A percentile compares a stretch with the other conserved stretches of the same genome.
Conservation (phyloP, 2,888 invertebrate species). For the Drosophila cyrtoloma region DNA sequence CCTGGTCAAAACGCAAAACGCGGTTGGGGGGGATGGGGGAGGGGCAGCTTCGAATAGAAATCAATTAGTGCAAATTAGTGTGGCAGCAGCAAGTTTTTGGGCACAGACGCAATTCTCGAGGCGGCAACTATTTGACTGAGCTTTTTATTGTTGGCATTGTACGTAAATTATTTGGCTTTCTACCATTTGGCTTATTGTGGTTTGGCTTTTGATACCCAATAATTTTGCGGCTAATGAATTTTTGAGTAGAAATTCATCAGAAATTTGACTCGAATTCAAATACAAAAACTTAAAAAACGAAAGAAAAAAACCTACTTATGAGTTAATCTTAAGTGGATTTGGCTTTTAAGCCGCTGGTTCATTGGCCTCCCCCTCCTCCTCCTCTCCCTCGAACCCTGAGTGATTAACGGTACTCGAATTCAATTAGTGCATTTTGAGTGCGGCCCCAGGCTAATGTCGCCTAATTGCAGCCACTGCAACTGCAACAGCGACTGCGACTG, state of each 20-base stretch:
- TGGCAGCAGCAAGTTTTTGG: constrained; percentile 39
- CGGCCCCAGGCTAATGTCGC: constrained; percentile 48
- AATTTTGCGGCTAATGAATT: constrained; percentile 76
- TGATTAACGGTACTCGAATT: constrained; percentile 60
- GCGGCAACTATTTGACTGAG: constrained; percentile 17
- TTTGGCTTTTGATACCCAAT: constrained; percentile 66
- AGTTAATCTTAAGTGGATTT: constrained; percentile 80
- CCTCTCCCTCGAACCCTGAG: neutral
- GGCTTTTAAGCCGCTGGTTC: constrained; percentile 51
- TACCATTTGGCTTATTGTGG: constrained; percentile 47
- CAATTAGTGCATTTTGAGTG: constrained; percentile 57
- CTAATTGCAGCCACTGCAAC: constrained; percentile 53
- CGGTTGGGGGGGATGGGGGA: neutral
- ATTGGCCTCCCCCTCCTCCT: constrained; percentile 16
- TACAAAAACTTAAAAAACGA: constrained; percentile 16
- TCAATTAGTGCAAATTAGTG: constrained; percentile 79
- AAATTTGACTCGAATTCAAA: constrained; percentile 66
- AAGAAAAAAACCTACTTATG: constrained; percentile 43
- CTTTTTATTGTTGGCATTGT: constrained; percentile 38
- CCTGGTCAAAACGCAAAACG: constrained; percentile 24
- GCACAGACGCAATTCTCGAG: constrained; percentile 10
- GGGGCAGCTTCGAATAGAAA: constrained; percentile 57
- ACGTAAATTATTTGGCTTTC: constrained; percentile 63
- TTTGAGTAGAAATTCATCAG: constrained; percentile 75
- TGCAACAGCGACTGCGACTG: neutral